These are phyloP conservation scores for Blastomussa wellsi DNA, from an alignment of 92 coral and sea anemone genomes.

Conservation along the genomic window DNA sequence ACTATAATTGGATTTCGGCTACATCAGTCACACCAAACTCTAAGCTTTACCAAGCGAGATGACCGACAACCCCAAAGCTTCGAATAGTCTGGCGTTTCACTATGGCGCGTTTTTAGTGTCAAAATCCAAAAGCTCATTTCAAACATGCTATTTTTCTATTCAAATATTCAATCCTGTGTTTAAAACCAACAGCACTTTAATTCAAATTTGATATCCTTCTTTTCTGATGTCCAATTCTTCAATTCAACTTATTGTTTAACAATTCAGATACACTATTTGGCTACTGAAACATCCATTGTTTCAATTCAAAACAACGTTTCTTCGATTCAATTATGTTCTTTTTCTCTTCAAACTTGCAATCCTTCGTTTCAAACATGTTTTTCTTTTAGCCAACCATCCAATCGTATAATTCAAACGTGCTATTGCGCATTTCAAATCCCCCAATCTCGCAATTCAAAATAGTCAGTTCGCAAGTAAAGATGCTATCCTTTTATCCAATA, in stretches of 20 bases:
- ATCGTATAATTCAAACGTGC: too few species aligned
- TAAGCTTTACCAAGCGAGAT: too few species aligned
- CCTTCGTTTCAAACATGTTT: too few species aligned
- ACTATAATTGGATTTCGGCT: too few species aligned
- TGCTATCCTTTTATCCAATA: conserved; percentile 9
- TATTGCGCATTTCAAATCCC: too few species aligned
- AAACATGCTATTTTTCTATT: conserved; percentile 14
- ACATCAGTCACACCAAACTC: too few species aligned
- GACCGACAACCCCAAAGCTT: too few species aligned
- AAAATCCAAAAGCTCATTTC: background rate
- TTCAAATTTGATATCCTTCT: conserved; percentile 10
- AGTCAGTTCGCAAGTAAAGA: conserved; percentile 14
- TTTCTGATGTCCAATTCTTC: conserved; percentile 1
- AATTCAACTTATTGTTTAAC: conserved; percentile 3
- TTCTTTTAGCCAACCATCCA: too few species aligned
- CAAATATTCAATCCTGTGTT: conserved; percentile 10
- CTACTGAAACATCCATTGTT: conserved; percentile 16
- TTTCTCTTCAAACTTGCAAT: too few species aligned
- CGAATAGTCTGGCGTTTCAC: too few species aligned
- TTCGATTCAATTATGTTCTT: too few species aligned
- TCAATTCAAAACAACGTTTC: too few species aligned
- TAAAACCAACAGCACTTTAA: background rate
- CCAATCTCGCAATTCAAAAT: conserved; percentile 1
- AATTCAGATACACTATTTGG: background rate
- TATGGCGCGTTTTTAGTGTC: conserved; percentile 8